Conservation (phyloP, 2,797 vertebrate species). For the Spea hammondii region DNA sequence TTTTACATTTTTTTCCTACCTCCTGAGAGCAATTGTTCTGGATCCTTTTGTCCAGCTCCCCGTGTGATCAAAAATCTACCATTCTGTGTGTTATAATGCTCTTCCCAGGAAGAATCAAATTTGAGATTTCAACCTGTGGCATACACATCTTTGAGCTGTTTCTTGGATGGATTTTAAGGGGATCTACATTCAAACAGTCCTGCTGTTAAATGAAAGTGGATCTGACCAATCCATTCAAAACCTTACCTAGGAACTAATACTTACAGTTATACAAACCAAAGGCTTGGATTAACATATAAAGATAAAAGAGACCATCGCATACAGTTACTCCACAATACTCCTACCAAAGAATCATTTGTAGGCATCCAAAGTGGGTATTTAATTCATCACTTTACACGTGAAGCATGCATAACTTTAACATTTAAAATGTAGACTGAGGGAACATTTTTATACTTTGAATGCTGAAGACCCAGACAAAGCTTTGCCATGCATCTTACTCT, state of each 20-base stretch:
- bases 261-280: conserved; percentile 44
- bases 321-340: conserved; percentile 34
- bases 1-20: conserved; percentile 42
- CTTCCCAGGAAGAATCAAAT: conserved; percentile 51
- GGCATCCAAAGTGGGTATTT: conserved; percentile 1
- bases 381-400: neutral
- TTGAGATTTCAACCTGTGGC: conserved; percentile 51
- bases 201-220: conserved; percentile 33
- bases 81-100: conserved; percentile 47
- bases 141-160: conserved; percentile 35
- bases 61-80: conserved; percentile 39
- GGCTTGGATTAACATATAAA: conserved; percentile 44
- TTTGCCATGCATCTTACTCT: too few species aligned
- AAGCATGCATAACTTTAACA: neutral
- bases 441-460: too few species aligned
- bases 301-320: conserved; percentile 21
- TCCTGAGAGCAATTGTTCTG: conserved; percentile 43
- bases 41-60: conserved; percentile 50
- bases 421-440: too few species aligned
- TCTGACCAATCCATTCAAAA: conserved; percentile 36
- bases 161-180: conserved; percentile 42
- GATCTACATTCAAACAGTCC: conserved; percentile 36
- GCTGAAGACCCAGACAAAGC: too few species aligned
- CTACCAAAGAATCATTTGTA: neutral
- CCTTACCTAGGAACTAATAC: conserved; percentile 45